A percentile compares a stretch with the other conserved stretches of the same genome.
phyloP scores from a whole-genome alignment of 23 tunicate genomes.

The Phallusia fumigata region DNA sequence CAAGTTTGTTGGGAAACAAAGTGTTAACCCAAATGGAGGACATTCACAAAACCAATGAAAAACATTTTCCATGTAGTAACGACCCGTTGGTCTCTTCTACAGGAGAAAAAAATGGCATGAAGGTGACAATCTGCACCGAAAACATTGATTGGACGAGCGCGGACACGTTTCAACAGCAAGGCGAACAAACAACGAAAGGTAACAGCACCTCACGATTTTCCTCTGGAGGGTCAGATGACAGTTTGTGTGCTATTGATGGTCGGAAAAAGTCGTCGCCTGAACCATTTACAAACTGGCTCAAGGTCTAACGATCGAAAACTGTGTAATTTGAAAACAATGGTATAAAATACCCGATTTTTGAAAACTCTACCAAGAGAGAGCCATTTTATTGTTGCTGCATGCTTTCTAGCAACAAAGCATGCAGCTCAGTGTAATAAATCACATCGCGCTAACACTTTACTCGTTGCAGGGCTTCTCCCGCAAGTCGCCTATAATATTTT shows the following conservation, averaged over 20 bases:
- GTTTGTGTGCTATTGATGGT: not conserved
- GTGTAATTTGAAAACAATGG: not conserved
- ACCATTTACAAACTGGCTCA: constrained; percentile 10
- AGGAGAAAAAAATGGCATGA: not conserved
- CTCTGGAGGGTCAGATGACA: not conserved
- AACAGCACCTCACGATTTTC: not conserved
- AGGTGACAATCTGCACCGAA: not conserved
- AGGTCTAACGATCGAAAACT: not conserved
- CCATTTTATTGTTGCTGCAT: too few relatives aligned
- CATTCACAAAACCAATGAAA: not conserved
- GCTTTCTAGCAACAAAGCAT: too few relatives aligned
- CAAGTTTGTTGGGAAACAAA: not conserved
- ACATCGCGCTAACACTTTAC: not conserved
- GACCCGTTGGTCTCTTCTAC: not conserved
- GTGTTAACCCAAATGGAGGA: not conserved
- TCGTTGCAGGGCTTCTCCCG: not conserved
- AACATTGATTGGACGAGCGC: not conserved
- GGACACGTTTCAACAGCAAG: not conserved
- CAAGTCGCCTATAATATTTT: not conserved
- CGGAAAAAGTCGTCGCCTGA: not conserved
- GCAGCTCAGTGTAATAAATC: not conserved
- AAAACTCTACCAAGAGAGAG: not conserved
- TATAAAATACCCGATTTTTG: not conserved
- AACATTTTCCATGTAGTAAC: not conserved
- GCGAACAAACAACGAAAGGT: not conserved